Evolutionary conservation across 2,888 invertebrate genomes (phyloP), one percentile per base, ranked within the genome.

Genomic region (Sturmia bella): DNA sequence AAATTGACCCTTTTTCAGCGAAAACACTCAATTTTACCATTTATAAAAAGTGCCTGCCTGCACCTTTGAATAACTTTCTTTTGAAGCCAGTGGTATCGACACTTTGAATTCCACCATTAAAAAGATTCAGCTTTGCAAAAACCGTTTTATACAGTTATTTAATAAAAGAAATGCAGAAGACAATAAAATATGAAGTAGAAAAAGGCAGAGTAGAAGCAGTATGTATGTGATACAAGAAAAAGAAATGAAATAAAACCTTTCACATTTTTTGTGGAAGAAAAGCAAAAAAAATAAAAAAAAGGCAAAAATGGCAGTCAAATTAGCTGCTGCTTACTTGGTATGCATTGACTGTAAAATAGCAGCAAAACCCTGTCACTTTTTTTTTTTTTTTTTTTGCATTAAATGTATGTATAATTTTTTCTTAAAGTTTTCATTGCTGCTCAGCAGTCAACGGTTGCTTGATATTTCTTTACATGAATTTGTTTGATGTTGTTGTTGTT

Each of bases 341-440:
- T 82, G 78, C 82, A 82, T 81, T 52, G 63, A 64, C 61, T 76
- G 77, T 74, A 74, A 59, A 66, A 66, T 39, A 57, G n/a, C 66
- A 56, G 54, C 72, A 81, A 66, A 66, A 41, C 74, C 78, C 78
- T 66, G 78, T 78, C 78, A 78, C 78, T 75, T 82, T 80, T 78
- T 74, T 74, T 6, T 78, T 74, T 75, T 74, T 75, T 82, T 80
- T 78, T 74, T 74, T 6, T 32, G 61, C 41, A 74, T 39, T 41
- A 52, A 61, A 48, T 3, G 3, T 27, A 27, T 1, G 32, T 32
- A 32, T 32, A 45, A 27, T 72, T 56, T 63, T 70, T 57, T 75
- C 57, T 63, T 74, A 37, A 69, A 74, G 59, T 70, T 75, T 70
- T 80, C 57, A 63, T 63, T 76, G 50, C 48, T 76, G 50, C 48